phyloP scores from a whole-genome alignment of 2,888 invertebrate species.

The Belgica antarctica region DNA sequence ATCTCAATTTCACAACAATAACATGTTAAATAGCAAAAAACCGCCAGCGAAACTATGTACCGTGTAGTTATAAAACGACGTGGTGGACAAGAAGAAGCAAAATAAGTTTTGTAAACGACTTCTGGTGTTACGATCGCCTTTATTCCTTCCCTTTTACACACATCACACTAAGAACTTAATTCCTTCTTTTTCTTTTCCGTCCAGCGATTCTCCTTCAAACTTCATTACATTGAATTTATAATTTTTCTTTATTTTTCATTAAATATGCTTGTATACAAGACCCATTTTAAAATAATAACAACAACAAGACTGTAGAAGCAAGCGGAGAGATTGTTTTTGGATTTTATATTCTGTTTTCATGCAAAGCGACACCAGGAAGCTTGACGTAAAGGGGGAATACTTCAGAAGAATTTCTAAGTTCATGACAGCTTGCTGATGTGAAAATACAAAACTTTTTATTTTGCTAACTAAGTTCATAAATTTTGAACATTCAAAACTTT shows the following conservation, averaged over 20 bases:
- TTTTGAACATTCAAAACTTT: too few species aligned
- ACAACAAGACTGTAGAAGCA: background rate
- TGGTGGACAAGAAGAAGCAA: background rate
- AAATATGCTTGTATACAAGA: constrained; percentile 17
- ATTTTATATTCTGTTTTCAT: background rate
- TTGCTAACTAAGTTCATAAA: too few species aligned
- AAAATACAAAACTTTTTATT: too few species aligned
- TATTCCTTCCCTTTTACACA: background rate
- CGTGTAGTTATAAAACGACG: background rate
- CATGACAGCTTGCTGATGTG: too few species aligned
- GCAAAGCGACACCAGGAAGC: too few species aligned
- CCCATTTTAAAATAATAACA: background rate
- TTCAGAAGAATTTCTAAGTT: too few species aligned
- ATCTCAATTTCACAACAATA: too few species aligned
- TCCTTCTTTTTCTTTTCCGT: background rate
- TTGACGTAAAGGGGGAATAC: too few species aligned
- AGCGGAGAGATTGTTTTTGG: background rate
- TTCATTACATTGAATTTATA: constrained; percentile 31
- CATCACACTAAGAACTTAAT: background rate
- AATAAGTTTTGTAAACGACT: constrained; percentile 25
- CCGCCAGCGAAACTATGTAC: too few species aligned
- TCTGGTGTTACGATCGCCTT: constrained; percentile 20
- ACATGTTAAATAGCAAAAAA: too few species aligned
- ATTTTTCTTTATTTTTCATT: constrained; percentile 24
- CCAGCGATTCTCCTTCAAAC: background rate